Evolutionary conservation across 2,888 invertebrate species (phyloP).

Genomic region (Melanophora roralis): DNA sequence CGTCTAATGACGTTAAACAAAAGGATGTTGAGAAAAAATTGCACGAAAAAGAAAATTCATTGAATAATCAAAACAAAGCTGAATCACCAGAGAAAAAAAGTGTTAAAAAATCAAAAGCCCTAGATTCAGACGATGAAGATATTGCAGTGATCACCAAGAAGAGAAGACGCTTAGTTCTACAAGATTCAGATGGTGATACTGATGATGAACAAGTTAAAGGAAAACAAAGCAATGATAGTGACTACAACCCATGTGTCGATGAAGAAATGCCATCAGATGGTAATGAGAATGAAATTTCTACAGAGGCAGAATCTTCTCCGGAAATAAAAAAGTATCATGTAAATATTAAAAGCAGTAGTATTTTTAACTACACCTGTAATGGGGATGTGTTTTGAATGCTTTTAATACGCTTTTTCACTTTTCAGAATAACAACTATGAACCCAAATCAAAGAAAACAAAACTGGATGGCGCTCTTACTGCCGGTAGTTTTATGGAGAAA

Average conservation of each 20-base stretch:
- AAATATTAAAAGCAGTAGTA: too few relatives aligned
- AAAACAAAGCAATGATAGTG: slow-evolving; percentile 59
- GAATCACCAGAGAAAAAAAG: slow-evolving; percentile 40
- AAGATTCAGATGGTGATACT: slow-evolving; percentile 69
- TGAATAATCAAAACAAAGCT: background rate
- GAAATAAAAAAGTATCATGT: slow-evolving; percentile 33
- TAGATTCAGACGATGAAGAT: slow-evolving; percentile 76
- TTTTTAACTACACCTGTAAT: background rate
- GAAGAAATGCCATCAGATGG: slow-evolving; percentile 49
- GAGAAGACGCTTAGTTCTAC: slow-evolving; percentile 67
- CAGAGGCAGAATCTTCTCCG: slow-evolving; percentile 23
- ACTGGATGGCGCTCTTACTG: slow-evolving; percentile 58
- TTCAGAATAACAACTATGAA: slow-evolving; percentile 65
- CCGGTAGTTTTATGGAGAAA: slow-evolving; percentile 70
- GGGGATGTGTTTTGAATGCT: background rate
- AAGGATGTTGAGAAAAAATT: slow-evolving; percentile 73
- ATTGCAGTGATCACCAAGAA: slow-evolving; percentile 78
- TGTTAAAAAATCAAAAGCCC: slow-evolving; percentile 66
- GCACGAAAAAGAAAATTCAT: slow-evolving; percentile 52
- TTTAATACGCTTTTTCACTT: too few relatives aligned
- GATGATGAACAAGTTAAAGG: slow-evolving; percentile 12
- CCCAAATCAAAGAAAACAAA: slow-evolving; percentile 68
- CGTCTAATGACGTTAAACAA: slow-evolving; percentile 64
- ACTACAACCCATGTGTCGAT: slow-evolving; percentile 56
- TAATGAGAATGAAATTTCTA: slow-evolving; percentile 11